These are phyloP conservation scores for Coendou prehensilis DNA, from an alignment of 2,797 vertebrate genomes.

Conservation along the genomic window DNA sequence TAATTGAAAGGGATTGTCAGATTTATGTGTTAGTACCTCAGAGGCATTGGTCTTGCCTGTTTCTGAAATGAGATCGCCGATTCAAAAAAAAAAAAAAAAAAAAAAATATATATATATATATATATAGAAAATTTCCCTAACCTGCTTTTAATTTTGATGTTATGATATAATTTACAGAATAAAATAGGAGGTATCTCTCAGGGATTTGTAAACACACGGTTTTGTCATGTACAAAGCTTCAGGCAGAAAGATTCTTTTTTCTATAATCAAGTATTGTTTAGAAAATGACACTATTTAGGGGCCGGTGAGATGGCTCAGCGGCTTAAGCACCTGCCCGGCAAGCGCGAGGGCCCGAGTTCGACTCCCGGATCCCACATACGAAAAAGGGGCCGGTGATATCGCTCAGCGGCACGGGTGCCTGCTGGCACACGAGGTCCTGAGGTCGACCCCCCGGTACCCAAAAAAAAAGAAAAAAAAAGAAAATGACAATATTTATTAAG, in stretches of 20 bases:
- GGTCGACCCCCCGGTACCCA: too few relatives aligned
- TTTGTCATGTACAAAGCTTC: constrained; percentile 68
- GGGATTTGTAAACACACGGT: constrained; percentile 69
- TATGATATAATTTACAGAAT: constrained; percentile 72
- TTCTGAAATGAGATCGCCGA: constrained; percentile 72
- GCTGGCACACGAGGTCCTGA: too few relatives aligned
- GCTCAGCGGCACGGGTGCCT: too few relatives aligned
- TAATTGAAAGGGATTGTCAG: constrained; percentile 78
- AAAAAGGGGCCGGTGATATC: too few relatives aligned
- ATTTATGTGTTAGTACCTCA: constrained; percentile 70
- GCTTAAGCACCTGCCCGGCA: too few relatives aligned
- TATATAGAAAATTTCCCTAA: constrained; percentile 65
- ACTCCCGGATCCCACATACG: too few relatives aligned
- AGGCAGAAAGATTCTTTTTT: constrained; percentile 69
- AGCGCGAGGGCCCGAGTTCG: too few relatives aligned
- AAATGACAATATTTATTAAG: constrained; percentile 78
- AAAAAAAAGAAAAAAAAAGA: constrained; percentile 84
- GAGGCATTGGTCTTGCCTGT: constrained; percentile 67
- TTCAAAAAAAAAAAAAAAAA: constrained; percentile 46
- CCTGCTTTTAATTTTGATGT: constrained; percentile 77
- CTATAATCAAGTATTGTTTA: constrained; percentile 73
- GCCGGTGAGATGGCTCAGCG: too few relatives aligned
- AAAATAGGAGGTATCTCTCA: constrained; percentile 69
- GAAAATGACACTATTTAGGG: constrained; percentile 79
- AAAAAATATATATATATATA: not conserved